These are phyloP conservation scores for Neomorphus geoffroyi DNA, from an alignment of 2,797 vertebrate species.

Conservation along the genomic window DNA sequence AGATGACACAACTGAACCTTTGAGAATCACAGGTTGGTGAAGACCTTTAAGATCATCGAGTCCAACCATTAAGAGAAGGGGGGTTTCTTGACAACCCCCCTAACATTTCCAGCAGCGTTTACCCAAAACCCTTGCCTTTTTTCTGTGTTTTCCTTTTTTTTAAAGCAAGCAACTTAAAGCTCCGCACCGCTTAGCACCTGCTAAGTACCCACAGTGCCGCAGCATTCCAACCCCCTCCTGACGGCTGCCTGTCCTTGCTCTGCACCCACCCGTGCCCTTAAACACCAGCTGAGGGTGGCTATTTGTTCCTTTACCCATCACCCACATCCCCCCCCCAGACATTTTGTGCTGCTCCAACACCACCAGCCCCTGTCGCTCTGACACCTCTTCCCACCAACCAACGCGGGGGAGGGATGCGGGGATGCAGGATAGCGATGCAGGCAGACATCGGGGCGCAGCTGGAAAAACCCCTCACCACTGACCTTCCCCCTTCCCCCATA, in stretches of 20 bases:
- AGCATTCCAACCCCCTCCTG: neutral
- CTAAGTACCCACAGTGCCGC: neutral
- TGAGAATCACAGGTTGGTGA: neutral
- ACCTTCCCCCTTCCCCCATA: neutral
- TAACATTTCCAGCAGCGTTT: neutral
- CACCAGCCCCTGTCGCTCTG: neutral
- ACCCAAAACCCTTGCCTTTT: neutral
- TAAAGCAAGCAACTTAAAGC: constrained; percentile 17
- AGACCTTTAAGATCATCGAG: no score
- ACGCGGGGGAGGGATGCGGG: neutral
- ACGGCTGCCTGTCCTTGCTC: neutral
- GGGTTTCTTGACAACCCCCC: neutral
- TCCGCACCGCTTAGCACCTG: constrained; percentile 53
- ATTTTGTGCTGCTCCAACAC: neutral
- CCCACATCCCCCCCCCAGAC: neutral
- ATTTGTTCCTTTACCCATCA: neutral
- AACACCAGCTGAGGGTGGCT: neutral
- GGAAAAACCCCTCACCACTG: neutral
- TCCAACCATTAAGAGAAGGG: neutral
- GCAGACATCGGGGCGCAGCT: neutral
- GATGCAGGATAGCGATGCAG: neutral
- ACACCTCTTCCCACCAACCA: neutral
- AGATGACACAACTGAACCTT: neutral
- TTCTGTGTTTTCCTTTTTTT: neutral
- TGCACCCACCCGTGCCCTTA: neutral